These are phyloP conservation scores for Cyphomyrus plagiostoma DNA, from an alignment of 2,113 vertebrate species.

Conservation along the genomic window DNA sequence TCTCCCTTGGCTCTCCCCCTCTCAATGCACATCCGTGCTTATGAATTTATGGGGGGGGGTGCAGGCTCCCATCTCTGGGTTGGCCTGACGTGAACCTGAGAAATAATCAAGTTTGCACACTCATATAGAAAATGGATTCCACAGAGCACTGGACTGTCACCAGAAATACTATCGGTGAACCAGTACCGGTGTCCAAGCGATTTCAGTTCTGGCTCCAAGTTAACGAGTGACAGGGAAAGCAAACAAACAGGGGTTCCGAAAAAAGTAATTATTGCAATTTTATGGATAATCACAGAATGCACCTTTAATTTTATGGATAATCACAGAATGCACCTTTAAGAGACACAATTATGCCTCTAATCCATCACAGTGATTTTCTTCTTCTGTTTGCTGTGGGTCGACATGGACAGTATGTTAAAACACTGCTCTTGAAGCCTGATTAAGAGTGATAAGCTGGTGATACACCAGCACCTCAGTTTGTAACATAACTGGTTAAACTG, in stretches of 20 bases:
- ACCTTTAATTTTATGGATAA: background rate
- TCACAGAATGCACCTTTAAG: slow-evolving; percentile 21
- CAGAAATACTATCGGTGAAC: background rate
- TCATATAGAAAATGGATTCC: background rate
- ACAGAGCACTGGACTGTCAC: background rate
- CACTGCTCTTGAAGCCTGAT: background rate
- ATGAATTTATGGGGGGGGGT: background rate
- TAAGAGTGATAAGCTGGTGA: background rate
- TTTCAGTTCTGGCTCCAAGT: background rate
- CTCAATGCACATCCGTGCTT: background rate
- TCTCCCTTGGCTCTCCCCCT: background rate
- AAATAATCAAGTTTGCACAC: background rate
- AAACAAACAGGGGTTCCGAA: background rate
- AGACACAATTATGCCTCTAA: slow-evolving; percentile 17
- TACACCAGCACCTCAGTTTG: background rate
- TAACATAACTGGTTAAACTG: background rate
- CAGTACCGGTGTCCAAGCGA: background rate
- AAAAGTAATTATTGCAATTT: background rate
- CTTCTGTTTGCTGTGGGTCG: background rate
- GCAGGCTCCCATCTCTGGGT: background rate
- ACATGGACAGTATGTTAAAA: background rate
- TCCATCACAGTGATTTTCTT: background rate
- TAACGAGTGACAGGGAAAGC: background rate
- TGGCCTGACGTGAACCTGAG: background rate
- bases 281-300: background rate